Evolutionary conservation across 2,113 vertebrate genomes (phyloP), one percentile per base, ranked within the genome.

Genomic region (Arothron firmamentum): DNA sequence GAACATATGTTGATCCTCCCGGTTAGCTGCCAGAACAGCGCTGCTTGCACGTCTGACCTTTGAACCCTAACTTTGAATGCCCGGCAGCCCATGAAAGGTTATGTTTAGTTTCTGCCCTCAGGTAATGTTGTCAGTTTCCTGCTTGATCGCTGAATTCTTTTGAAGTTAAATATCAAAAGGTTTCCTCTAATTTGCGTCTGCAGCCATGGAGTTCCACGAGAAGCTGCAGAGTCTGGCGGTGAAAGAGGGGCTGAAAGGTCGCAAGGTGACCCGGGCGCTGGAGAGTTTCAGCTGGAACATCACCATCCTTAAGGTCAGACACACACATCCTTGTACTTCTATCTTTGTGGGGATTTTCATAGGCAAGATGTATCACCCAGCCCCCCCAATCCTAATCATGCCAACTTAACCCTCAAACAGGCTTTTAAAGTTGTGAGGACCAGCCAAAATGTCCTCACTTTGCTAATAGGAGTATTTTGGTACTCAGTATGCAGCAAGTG

Each of bases 281-380:
- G 96, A 98, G 88, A 94, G 92, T 78, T 98, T 98, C 80, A 95
- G 95, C 0, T 98, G 96, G 96, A 98, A 98, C 76, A 96, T 98
- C 75, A 98, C 96, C 51, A 95, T 98, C 87, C 84, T 98, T 31
- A 97, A 97, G 95, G 96, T 97, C 91, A 70, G 55, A 9, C 14
- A 47, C 45, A 47, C 17, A n/a, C 45, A 46, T 12, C 12, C 43
- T n/a, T 12, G 28, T 2, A 7, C 25, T 28, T 28, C 25, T 28
- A 28, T 3, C 25, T 7, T 2, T 28, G 6, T 6, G 25, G 25
- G 25, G 25, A 28, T 7, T 28, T 28, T 28, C 4, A 28, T 7
- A 7, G 25, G 6, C 2, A 28, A 4, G 25, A 7, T 28, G 25
- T 28, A 28, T 28, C 6, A 28, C 25, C 25, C 25, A 28, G 25